Percentiles rank a stretch among this genome's conserved stretches.
Evolutionary conservation across 2,797 vertebrate species (phyloP).

Genomic region (Ambastaia sidthimunki): DNA sequence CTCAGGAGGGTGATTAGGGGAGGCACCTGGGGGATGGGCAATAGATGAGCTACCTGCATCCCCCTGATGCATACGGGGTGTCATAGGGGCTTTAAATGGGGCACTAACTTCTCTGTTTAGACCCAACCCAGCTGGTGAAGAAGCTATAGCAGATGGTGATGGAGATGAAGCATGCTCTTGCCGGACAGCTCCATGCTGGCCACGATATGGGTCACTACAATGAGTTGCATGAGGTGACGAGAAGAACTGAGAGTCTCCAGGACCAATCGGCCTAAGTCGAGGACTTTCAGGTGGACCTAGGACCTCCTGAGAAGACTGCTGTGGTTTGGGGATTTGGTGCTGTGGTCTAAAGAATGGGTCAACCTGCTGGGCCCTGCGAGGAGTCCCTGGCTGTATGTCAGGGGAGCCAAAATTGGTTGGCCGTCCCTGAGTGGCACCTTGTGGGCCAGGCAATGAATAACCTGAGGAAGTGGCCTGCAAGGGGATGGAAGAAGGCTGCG

Average conservation of each 20-base stretch:
- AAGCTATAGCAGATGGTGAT: slow-evolving; percentile 74
- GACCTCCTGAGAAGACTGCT: slow-evolving; percentile 84
- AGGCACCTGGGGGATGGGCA: slow-evolving; percentile 80
- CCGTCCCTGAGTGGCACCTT: slow-evolving; percentile 85
- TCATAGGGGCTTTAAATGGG: slow-evolving; percentile 94
- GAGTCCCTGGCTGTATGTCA: slow-evolving; percentile 89
- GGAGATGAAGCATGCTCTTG: slow-evolving; percentile 75
- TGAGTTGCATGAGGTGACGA: slow-evolving; percentile 83
- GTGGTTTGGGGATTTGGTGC: slow-evolving; percentile 76
- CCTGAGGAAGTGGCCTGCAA: slow-evolving; percentile 83
- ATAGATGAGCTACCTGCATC: slow-evolving; percentile 81
- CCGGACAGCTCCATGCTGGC: slow-evolving; percentile 74
- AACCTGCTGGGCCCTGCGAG: slow-evolving; percentile 86
- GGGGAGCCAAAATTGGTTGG: slow-evolving; percentile 81
- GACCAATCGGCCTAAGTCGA: slow-evolving; percentile 75
- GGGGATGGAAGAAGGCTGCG: slow-evolving; percentile 84
- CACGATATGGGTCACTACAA: slow-evolving; percentile 83
- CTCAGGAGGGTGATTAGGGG: slow-evolving; percentile 85
- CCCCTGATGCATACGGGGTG: slow-evolving; percentile 91
- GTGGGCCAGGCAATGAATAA: slow-evolving; percentile 81
- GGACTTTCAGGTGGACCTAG: slow-evolving; percentile 87
- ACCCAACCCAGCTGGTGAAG: slow-evolving; percentile 76
- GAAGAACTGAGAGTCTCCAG: slow-evolving; percentile 82
- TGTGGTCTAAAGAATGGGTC: slow-evolving; percentile 93
- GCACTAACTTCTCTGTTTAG: slow-evolving; percentile 80